These are phyloP conservation scores for Empidonax alnorum DNA, from an alignment of 2,113 vertebrate genomes.

Conservation along the genomic window DNA sequence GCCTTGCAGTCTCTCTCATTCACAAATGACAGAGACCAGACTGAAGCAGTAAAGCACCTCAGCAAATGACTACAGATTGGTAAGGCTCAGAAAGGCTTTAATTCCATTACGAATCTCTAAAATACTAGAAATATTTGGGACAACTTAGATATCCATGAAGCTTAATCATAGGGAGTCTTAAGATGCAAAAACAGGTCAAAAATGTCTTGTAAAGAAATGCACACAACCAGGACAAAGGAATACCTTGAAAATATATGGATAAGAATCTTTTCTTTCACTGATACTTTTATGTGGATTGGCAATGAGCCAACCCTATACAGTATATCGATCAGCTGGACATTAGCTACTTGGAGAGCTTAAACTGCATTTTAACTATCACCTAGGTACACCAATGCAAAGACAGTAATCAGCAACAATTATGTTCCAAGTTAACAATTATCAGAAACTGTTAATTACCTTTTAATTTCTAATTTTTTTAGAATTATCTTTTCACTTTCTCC, in stretches of 20 bases:
- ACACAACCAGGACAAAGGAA: background rate
- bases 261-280: background rate
- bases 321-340: background rate
- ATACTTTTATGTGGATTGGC: background rate
- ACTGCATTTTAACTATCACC: background rate
- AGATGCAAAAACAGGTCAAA: background rate
- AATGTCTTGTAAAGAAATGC: background rate
- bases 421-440: background rate
- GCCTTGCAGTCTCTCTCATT: background rate
- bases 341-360: background rate
- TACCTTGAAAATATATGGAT: background rate
- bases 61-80: background rate
- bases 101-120: background rate
- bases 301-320: background rate
- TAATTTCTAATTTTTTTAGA: background rate
- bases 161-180: background rate
- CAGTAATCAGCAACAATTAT: background rate
- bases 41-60: background rate
- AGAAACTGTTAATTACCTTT: background rate
- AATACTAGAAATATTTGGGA: background rate
- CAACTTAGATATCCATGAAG: background rate
- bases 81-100: background rate
- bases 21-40: background rate
- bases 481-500: background rate
- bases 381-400: background rate